These are phyloP conservation scores for Dione vanillae DNA, from an alignment of 2,888 invertebrate species.

Conservation along the genomic window DNA sequence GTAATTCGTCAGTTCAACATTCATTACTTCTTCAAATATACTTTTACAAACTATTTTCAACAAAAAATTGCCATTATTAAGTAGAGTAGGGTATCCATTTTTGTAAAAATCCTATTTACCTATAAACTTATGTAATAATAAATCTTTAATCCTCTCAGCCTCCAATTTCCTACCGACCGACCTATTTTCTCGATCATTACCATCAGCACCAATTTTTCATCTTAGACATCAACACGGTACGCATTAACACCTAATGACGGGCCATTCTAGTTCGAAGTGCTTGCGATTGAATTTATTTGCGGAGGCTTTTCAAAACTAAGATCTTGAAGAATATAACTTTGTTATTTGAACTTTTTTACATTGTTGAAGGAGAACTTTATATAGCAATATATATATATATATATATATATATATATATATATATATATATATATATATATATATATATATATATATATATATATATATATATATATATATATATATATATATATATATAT, in stretches of 20 bases:
- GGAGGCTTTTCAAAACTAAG: slow-evolving; percentile 32
- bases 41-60: too few relatives aligned
- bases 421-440: background rate
- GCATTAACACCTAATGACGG: slow-evolving; percentile 39
- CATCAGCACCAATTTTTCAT: slow-evolving; percentile 25
- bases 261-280: slow-evolving; percentile 41
- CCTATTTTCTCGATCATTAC: slow-evolving; percentile 11
- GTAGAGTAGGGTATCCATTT: too few relatives aligned
- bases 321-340: background rate
- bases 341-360: background rate
- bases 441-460: background rate
- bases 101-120: too few relatives aligned
- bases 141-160: background rate
- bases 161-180: background rate
- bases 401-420: background rate
- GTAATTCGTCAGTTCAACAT: background rate
- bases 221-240: slow-evolving; percentile 23
- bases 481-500: background rate
- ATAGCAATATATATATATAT: background rate
- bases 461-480: background rate
- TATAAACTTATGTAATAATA: background rate
- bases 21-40: background rate
- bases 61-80: too few relatives aligned
- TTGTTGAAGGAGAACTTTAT: too few relatives aligned
- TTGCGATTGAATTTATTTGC: slow-evolving; percentile 49